A percentile compares a stretch with the other conserved stretches of the same genome.
Conservation (phyloP, 1,140 invertebrate genomes). For the Drosophila kepulauana region DNA sequence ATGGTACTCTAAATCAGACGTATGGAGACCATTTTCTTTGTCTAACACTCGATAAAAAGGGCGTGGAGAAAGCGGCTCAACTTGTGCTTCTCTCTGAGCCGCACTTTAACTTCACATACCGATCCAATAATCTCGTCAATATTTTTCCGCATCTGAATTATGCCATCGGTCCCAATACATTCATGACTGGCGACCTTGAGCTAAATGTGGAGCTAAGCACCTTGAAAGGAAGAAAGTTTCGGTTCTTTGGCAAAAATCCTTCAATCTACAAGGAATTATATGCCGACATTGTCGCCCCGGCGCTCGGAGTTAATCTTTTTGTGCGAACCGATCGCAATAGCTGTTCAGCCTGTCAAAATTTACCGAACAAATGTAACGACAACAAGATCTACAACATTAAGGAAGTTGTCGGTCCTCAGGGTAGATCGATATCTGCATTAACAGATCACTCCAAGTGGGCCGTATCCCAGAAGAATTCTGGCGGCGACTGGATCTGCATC, state of each 20-base stretch:
- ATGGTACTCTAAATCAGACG: not conserved
- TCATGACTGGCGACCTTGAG: not conserved
- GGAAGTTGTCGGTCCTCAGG: not conserved
- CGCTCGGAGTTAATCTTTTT: not conserved
- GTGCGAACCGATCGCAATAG: not conserved
- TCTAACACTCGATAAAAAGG: not conserved
- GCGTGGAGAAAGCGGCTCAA: not conserved
- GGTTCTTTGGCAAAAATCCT: not conserved
- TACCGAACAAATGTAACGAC: not conserved
- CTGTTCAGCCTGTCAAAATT: not conserved
- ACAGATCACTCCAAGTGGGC: not conserved
- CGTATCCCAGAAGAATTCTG: not conserved
- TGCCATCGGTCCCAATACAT: not conserved
- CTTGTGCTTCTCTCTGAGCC: not conserved
- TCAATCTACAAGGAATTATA: not conserved
- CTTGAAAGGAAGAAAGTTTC: not conserved
- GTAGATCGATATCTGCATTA: not conserved
- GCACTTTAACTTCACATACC: not conserved
- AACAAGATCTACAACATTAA: not conserved
- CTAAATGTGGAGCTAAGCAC: not conserved
- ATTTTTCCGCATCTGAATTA: not conserved
- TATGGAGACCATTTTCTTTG: not conserved
- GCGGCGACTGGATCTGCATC: conserved; percentile 2
- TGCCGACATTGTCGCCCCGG: not conserved
- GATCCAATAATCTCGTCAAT: not conserved